Base-by-base conservation (phyloP, 1,140 invertebrate genomes). In the Cataglyphis hispanica region DNA sequence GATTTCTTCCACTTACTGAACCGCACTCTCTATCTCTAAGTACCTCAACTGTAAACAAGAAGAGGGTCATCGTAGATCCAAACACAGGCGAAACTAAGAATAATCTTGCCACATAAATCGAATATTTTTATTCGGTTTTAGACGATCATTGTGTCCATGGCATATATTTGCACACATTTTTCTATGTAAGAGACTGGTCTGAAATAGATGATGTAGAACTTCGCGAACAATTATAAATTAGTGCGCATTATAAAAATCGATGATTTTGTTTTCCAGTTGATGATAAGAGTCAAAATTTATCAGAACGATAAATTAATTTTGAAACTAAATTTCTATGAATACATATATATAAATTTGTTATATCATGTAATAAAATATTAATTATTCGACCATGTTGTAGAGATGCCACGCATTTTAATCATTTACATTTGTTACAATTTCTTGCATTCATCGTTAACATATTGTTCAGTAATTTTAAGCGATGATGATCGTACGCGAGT, bases 11-110 rank as follows among this genome's bases (percentile, higher is more conserved):
- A 5, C 91, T 70, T 31, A 81, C 78, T 22, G 90, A 90, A 31
- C 87, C 89, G 34, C 88, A 85, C 43, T 93, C 89, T 83, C 70
- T 84, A 19, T 90, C 89, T 43, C 86, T 78, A 34, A 7, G 66
- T 16, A 66, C 58, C 0, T 86, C 92, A 3, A 61, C 87, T 1
- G 69, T 93, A 87, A 94, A 94, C 25, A 95, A 95, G 78, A 95
- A 96, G 76, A 96, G 95, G 88, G 90, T 96, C 13, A 95, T 95
- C 84, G 94, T 96, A 6, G 95, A 96, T 92, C 93, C 95, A n/a
- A 95, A 95, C 84, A 96, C 95, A 5, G 96, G 96, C 61, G 96
- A 96, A 85, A 92, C 94, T 0, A 95, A 95, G 81, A 88, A 93
- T 61, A 87, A 75, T 37, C 53, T 87, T 27, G 16, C 53, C 11